Percentiles rank a stretch among this genome's conserved stretches.
These are phyloP conservation scores for Boleophthalmus pectinirostris DNA, from an alignment of 2,113 vertebrate genomes.

Conservation along the genomic window DNA sequence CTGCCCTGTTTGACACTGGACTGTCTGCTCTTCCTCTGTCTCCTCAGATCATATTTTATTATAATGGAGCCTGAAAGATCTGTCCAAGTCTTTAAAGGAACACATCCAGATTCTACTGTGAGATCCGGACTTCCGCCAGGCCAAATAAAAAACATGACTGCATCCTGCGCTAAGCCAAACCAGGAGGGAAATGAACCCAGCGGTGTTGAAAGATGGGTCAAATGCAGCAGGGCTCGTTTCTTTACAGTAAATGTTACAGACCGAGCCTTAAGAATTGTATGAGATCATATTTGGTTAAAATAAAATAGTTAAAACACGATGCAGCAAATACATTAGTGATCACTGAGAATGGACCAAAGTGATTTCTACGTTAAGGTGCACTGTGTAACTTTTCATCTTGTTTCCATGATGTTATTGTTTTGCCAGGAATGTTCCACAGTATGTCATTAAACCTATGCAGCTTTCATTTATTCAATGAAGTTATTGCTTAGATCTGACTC, in stretches of 20 bases:
- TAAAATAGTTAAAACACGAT: too few relatives aligned
- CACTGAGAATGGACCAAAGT: too few relatives aligned
- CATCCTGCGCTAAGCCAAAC: background rate
- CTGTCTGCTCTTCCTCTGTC: conserved; percentile 34
- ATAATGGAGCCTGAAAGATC: conserved; percentile 29
- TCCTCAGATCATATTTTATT: conserved; percentile 37
- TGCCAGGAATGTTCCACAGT: background rate
- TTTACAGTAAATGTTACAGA: too few relatives aligned
- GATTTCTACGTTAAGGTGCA: too few relatives aligned
- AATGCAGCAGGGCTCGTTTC: too few relatives aligned
- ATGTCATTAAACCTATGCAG: background rate
- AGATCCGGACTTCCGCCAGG: conserved; percentile 15
- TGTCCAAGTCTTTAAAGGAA: conserved; percentile 24
- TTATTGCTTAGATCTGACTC: too few relatives aligned
- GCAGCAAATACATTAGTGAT: too few relatives aligned
- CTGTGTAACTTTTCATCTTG: too few relatives aligned
- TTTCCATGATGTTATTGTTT: background rate
- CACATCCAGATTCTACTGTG: conserved; percentile 26
- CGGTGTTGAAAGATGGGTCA: background rate
- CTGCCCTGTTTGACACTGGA: conserved; percentile 33
- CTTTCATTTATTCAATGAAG: too few relatives aligned
- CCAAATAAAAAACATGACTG: conserved; percentile 27
- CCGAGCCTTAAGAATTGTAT: too few relatives aligned
- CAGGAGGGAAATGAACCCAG: background rate
- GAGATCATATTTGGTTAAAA: too few relatives aligned